Base-by-base conservation (phyloP, 2,113 vertebrate species). In the Archocentrus centrarchus region DNA sequence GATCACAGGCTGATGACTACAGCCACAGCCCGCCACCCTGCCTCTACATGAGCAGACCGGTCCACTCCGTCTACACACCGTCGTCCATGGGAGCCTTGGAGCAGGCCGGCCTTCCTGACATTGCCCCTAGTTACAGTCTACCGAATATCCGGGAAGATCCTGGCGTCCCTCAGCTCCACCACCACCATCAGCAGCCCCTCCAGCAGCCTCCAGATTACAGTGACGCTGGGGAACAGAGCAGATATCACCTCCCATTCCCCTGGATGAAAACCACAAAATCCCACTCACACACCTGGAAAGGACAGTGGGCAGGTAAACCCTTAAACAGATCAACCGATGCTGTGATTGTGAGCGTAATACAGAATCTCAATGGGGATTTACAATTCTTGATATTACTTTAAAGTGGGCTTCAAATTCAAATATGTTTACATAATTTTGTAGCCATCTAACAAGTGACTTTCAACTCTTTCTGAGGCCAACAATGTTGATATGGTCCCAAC, bases 221-320 rank as follows among this genome's bases (percentile, higher is more conserved):
- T 84, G 97, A 97, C 27, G 85, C 96, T 62, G 85, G 85, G 4
- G 97, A 97, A 3, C 95, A 97, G 77, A 93, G 75, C 91, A 95
- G 97, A 73, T 95, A 93, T 79, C 97, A 97, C 78, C 94, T 98
- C 70, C 98, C 98, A 24, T 99, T 99, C 84, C 98, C 98, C 4
- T 99, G 98, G 98, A 99, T 99, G 98, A 99, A 99, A 94, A 97
- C 97, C 66, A 99, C 98, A 32, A 99, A 99, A 85, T 97, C 98
- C 39, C 98, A 99, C 79, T 91, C 95, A 7, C 96, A 97, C 90
- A 88, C 97, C 64, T 99, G 98, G 98, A 99, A 98, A 90, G 97
- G 97, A 80, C 98, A 98, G 89, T 99, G 98, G 98, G 82, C 97
- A 93, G 98, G 98, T 98, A 97, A 94, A 63, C 22, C 41, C 17